Evolutionary conservation across 2,888 invertebrate species (phyloP).

Genomic region (Thysanoteuthis rhombus): DNA sequence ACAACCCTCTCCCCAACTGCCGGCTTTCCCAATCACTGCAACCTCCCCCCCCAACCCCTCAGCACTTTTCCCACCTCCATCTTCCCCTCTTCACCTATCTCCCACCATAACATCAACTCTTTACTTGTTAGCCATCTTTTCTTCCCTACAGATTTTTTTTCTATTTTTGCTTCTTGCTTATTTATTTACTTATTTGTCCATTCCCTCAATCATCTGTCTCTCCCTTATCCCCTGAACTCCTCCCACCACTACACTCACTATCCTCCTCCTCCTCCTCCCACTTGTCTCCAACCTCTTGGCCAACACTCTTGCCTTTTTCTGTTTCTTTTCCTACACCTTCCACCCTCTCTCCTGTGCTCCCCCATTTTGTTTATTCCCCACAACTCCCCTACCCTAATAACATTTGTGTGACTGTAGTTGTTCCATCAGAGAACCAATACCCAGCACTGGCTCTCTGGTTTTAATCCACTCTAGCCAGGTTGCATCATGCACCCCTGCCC

Average conservation of each 20-base stretch:
- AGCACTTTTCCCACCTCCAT: not conserved
- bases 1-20: not conserved
- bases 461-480: slow-evolving; percentile 12
- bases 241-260: not conserved
- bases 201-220: not conserved
- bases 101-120: not conserved
- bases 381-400: not conserved
- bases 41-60: not conserved
- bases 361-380: not conserved
- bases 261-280: not conserved
- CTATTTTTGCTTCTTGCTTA: not conserved
- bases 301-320: not conserved
- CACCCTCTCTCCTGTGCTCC: not conserved
- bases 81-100: not conserved
- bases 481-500: not conserved
- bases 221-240: not conserved
- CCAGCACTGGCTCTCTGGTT: not conserved
- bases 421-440: not conserved
- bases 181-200: not conserved
- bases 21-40: not conserved
- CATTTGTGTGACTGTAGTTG: not conserved
- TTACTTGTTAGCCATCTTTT: not conserved
- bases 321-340: not conserved
- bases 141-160: not conserved
- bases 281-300: not conserved